phyloP scores from a whole-genome alignment of 2,113 vertebrate species.

The Labeo catla region DNA sequence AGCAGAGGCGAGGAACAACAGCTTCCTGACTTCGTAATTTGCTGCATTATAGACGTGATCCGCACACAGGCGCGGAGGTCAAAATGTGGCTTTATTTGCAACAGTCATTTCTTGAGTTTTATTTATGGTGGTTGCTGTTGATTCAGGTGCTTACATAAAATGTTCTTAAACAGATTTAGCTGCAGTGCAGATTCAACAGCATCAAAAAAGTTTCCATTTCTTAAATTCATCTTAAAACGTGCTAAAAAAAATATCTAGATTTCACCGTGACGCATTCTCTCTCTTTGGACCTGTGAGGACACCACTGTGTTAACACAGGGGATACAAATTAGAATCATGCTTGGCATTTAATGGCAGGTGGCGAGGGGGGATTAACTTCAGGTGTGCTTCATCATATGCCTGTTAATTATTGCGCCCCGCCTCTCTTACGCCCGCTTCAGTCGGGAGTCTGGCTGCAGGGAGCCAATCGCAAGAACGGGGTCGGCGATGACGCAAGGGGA shows the following conservation, averaged over 20 bases:
- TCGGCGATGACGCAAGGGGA: not conserved
- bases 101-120: conserved; percentile 11
- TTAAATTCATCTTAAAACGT: not conserved
- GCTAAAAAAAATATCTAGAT: too few relatives aligned
- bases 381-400: not conserved
- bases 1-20: conserved; percentile 21
- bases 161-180: not conserved
- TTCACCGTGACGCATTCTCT: not conserved
- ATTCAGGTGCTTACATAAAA: conserved; percentile 10
- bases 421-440: not conserved
- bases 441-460: not conserved
- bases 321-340: not conserved
- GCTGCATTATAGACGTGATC: not conserved
- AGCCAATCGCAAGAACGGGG: not conserved
- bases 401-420: too few relatives aligned
- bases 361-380: not conserved
- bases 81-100: not conserved
- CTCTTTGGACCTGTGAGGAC: not conserved
- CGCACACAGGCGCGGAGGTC: conserved; percentile 15
- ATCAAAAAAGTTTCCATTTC: not conserved
- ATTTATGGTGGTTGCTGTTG: conserved; percentile 41
- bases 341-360: not conserved
- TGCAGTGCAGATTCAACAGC: not conserved
- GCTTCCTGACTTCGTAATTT: conserved; percentile 22
- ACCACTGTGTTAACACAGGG: not conserved